Evolutionary conservation across 1,140 invertebrate species (phyloP).

Genomic region (Dolichoris vasculosae): DNA sequence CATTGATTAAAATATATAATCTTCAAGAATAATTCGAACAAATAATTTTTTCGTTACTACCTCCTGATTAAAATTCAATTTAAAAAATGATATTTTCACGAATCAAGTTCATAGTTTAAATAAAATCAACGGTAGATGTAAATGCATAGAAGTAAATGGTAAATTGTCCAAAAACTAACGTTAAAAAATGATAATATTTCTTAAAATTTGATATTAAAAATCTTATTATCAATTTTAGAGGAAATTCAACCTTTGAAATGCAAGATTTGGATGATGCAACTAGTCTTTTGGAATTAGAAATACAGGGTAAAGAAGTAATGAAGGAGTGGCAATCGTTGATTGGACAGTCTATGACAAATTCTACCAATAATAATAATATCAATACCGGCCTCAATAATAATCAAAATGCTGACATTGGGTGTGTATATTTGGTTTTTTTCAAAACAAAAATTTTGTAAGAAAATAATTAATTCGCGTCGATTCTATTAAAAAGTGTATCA

Average conservation of each 20-base stretch:
- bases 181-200: background rate
- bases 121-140: no score
- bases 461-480: background rate
- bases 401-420: constrained; percentile 68
- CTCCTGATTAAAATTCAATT: no score
- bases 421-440: constrained; percentile 60
- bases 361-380: constrained; percentile 65
- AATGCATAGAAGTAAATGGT: no score
- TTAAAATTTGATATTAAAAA: background rate
- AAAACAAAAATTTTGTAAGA: constrained; percentile 4
- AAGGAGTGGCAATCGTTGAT: constrained; percentile 75
- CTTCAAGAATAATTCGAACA: no score
- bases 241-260: constrained; percentile 71
- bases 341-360: constrained; percentile 68
- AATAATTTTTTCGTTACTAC: no score
- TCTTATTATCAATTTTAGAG: constrained; percentile 57
- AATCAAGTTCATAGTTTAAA: no score
- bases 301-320: constrained; percentile 75
- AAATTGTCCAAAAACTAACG: no score
- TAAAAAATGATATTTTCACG: no score
- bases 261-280: constrained; percentile 75
- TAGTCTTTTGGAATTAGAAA: constrained; percentile 74
- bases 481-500: background rate
- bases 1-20: no score
- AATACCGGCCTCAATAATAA: constrained; percentile 66